Evolutionary conservation across 2,113 vertebrate genomes (phyloP), one percentile per base, ranked within the genome.

Genomic region (Lethenteron reissneri): DNA sequence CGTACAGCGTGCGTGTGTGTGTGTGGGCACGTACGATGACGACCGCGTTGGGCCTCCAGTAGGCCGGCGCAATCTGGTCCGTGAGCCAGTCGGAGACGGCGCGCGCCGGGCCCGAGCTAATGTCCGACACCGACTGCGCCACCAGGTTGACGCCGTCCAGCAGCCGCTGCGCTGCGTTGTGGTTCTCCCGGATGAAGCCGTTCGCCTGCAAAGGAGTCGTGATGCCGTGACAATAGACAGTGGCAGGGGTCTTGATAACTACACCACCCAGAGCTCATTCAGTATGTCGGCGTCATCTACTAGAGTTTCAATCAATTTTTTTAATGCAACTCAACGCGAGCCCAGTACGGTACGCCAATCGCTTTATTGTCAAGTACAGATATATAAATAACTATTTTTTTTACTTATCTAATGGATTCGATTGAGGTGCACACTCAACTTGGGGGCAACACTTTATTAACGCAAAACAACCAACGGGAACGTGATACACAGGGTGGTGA

Each of bases 1-100:
- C 6, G 6, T 7, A 41, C 6, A 41, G 41, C 41, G 41, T 41
- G 41, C 3, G 41, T 41, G 41, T 41, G 41, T 41, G 41, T 41
- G 25, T 41, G 25, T 41, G 25, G 25, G 6, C 41, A 41, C 81
- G 60, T 83, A 97, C 94, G 84, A 88, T 76, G 73, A 99, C 95
- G 75, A 92, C 86, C 60, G 91, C 95, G 80, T 99, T 99, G 71
- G 92, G 90, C 78, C 82, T 92, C 94, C 94, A 99, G 82, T 97
- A 99, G 64, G 88, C 78, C 2, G 94, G 94, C 6, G 94, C 94
- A n/a, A 99, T 99, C 83, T 95, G 94, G 78, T 99, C 94, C 0
- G 92, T 99, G 57, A 99, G 79, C 94, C 94, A 99, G 70, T 90
- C 92, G 1, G 92, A 95, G 76, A 99, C 88, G 0, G 88, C 90